These are phyloP conservation scores for Mya arenaria DNA, from an alignment of 1,140 invertebrate genomes.

Conservation along the genomic window DNA sequence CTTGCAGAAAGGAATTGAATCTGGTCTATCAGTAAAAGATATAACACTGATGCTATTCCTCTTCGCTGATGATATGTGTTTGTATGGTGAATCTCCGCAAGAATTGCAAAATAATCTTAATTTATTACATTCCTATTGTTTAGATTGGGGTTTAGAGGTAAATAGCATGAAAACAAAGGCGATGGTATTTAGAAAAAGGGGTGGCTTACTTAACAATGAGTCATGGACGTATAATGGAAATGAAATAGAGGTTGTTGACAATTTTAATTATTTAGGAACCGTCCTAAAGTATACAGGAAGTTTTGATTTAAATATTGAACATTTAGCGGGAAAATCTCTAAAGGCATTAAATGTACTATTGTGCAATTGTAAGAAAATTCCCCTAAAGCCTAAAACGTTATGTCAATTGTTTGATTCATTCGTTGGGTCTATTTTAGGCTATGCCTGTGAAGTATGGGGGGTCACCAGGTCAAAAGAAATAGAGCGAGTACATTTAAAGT, in stretches of 20 bases:
- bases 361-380: constrained; percentile 1
- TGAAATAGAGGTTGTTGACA: constrained; percentile 17
- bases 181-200: constrained; percentile 40
- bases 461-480: neutral
- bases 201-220: neutral
- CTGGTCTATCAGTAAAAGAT: neutral
- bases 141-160: neutral
- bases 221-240: constrained; percentile 30
- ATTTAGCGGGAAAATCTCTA: neutral
- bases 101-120: neutral
- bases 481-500: constrained; percentile 4
- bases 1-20: neutral
- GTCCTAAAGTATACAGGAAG: constrained; percentile 36
- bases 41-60: neutral
- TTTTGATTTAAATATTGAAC: constrained; percentile 20
- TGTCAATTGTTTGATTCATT: constrained; percentile 35
- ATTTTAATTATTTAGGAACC: constrained; percentile 46
- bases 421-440: constrained; percentile 25
- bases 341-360: constrained; percentile 24
- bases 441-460: constrained; percentile 20
- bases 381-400: neutral
- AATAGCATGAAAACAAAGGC: constrained; percentile 30
- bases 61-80: constrained; percentile 19
- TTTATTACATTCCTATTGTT: neutral
- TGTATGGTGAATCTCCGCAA: neutral